Evolutionary conservation across 2,113 vertebrate genomes (phyloP).

Genomic region (Equus przewalskii): DNA sequence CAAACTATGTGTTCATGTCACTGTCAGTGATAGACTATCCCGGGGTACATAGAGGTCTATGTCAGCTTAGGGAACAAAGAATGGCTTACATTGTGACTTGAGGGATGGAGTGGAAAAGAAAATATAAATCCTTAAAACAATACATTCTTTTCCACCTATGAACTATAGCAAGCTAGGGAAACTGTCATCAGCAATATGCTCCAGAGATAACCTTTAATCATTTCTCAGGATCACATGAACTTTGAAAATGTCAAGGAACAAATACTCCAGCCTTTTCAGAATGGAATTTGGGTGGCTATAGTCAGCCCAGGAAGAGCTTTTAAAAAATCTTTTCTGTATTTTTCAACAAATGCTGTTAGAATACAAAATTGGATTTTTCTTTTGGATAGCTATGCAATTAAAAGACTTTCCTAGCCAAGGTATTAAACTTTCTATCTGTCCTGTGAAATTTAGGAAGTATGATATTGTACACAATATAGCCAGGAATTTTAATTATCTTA

Average conservation of each 20-base stretch:
- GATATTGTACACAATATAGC: background rate
- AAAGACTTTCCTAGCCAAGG: background rate
- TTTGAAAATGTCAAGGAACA: constrained; percentile 85
- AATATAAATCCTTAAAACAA: constrained; percentile 65
- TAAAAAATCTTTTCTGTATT: constrained; percentile 19
- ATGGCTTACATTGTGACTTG: background rate
- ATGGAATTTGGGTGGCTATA: constrained; percentile 64
- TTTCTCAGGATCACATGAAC: constrained; percentile 80
- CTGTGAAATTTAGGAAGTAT: background rate
- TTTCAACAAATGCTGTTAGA: constrained; percentile 69
- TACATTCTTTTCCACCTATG: background rate
- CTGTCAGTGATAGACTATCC: background rate
- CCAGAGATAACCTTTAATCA: constrained; percentile 83
- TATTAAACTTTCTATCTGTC: background rate
- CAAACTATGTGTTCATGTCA: background rate
- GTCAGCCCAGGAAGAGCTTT: constrained; percentile 68
- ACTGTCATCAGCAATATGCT: constrained; percentile 70
- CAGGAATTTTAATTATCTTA: constrained; percentile 47
- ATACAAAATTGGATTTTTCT: constrained; percentile 56
- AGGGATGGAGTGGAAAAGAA: constrained; percentile 51
- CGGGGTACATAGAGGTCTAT: background rate
- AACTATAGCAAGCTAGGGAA: constrained; percentile 62
- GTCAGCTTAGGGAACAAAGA: background rate
- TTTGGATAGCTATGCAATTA: background rate
- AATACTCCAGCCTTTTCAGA: constrained; percentile 77